Conservation (phyloP, 2,797 vertebrate species). For the Vultur gryphus region DNA sequence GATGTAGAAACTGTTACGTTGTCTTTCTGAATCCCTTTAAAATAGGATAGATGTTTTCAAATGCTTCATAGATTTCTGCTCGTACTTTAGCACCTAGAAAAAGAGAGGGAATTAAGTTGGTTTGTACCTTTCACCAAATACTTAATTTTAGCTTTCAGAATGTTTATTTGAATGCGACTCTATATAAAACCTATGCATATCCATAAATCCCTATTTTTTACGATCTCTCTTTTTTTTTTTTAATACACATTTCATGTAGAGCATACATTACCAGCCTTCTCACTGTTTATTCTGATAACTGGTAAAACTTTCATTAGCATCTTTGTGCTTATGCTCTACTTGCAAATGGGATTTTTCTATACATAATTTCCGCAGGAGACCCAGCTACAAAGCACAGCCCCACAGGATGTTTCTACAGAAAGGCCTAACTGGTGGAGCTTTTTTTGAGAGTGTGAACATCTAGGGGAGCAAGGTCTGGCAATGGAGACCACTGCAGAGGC, state of each 20-base stretch:
- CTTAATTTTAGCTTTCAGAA: background rate
- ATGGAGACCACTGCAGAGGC: background rate
- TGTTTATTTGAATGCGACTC: background rate
- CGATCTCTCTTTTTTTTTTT: background rate
- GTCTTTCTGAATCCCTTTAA: constrained; percentile 98
- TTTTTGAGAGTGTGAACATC: background rate
- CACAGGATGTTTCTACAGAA: background rate
- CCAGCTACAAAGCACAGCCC: background rate
- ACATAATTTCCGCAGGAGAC: background rate
- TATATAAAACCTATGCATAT: background rate
- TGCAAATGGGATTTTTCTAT: background rate
- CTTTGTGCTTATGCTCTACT: background rate
- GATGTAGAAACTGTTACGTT: constrained; percentile 78
- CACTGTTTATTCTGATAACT: background rate
- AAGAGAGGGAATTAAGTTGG: background rate
- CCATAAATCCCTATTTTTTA: background rate
- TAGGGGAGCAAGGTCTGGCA: background rate
- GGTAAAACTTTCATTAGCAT: background rate
- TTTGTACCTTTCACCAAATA: background rate
- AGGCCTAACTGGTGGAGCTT: background rate
- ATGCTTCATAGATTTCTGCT: constrained; percentile 98
- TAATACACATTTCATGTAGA: background rate
- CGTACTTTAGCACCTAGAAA: constrained; percentile 94
- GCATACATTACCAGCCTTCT: background rate
- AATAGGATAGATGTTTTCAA: constrained; percentile 99